Evolutionary conservation across 2,888 invertebrate genomes (phyloP).

Genomic region (Chirona hameri): DNA sequence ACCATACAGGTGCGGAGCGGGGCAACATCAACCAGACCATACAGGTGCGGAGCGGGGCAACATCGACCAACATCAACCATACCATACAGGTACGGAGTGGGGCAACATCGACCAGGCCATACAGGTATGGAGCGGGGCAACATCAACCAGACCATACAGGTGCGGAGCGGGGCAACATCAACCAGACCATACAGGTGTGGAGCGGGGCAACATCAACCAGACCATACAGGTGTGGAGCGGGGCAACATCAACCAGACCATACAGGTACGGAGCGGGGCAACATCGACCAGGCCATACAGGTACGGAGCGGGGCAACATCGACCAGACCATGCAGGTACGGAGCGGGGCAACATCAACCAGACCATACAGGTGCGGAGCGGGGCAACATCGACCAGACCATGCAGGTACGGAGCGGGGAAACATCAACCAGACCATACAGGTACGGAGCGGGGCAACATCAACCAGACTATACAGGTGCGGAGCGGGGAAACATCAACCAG

Average conservation of each 20-base stretch:
- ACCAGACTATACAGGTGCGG: constrained; percentile 47
- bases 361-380: too few relatives aligned
- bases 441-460: constrained; percentile 85
- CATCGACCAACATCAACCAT: constrained; percentile 74
- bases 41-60: too few relatives aligned
- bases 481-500: background rate
- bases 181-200: too few relatives aligned
- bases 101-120: constrained; percentile 74
- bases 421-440: constrained; percentile 65
- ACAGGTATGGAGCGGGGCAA: too few relatives aligned
- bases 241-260: constrained; percentile 74
- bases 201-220: constrained; percentile 74
- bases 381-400: constrained; percentile 74
- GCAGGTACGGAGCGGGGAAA: too few relatives aligned
- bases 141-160: constrained; percentile 65
- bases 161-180: constrained; percentile 85
- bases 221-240: too few relatives aligned
- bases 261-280: too few relatives aligned
- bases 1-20: too few relatives aligned
- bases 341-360: constrained; percentile 74
- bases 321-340: too few relatives aligned
- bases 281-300: constrained; percentile 65
- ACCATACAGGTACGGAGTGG: too few relatives aligned
- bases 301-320: constrained; percentile 85
- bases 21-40: constrained; percentile 74